Evolutionary conservation across 1,140 invertebrate genomes (phyloP).

Genomic region (Matsumurasca onukii): DNA sequence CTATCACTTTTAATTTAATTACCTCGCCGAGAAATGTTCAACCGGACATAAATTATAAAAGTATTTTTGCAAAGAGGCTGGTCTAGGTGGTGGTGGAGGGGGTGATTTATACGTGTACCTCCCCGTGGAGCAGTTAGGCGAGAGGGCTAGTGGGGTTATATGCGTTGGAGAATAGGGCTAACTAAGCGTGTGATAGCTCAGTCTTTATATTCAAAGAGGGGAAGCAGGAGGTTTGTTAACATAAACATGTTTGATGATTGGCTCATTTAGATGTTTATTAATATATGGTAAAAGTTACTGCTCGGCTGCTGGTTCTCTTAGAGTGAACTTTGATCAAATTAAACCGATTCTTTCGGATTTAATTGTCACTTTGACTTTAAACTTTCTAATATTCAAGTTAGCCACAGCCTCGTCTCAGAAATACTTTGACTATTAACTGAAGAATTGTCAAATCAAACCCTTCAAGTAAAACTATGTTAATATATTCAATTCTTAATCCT

Average conservation of each 20-base stretch:
- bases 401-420: no score
- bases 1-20: conserved; percentile 27
- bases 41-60: conserved; percentile 27
- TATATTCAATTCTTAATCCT: no score
- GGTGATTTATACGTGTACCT: conserved; percentile 17
- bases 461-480: no score
- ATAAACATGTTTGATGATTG: not conserved
- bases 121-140: not conserved
- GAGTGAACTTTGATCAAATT: no score
- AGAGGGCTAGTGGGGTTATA: not conserved
- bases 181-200: conserved; percentile 20
- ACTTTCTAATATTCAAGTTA: no score
- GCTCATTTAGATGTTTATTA: no score
- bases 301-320: no score
- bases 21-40: conserved; percentile 7
- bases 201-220: not conserved
- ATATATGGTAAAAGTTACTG: no score
- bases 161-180: conserved; percentile 20
- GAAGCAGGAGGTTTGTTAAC: not conserved
- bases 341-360: no score
- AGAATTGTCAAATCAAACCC: no score
- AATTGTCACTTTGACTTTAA: no score
- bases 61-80: not conserved
- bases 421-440: no score
- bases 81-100: not conserved